Percentiles rank a stretch among this genome's conserved stretches.
Conservation (phyloP, 2,797 vertebrate genomes). For the Hippocampus kuda region DNA sequence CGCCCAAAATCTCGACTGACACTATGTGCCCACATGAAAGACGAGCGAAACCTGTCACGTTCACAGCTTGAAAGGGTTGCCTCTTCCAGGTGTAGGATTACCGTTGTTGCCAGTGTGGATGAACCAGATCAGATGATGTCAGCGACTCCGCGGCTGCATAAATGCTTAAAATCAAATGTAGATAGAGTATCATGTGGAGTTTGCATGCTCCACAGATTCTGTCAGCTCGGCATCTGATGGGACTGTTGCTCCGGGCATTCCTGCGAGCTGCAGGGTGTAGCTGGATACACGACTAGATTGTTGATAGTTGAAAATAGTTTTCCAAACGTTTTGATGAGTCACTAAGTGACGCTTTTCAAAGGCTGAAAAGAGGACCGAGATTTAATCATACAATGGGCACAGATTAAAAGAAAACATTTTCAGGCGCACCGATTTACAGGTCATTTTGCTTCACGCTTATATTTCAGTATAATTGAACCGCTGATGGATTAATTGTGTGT, state of each 20-base stretch:
- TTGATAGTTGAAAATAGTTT: background rate
- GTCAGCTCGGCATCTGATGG: slow-evolving; percentile 13
- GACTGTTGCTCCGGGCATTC: slow-evolving; percentile 3
- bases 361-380: background rate
- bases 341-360: slow-evolving; percentile 1
- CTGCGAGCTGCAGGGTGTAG: slow-evolving; percentile 6
- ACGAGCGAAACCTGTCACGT: slow-evolving; percentile 28
- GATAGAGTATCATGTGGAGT: slow-evolving; percentile 7
- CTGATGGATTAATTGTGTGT: background rate
- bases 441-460: background rate
- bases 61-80: slow-evolving; percentile 36
- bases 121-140: slow-evolving; percentile 39
- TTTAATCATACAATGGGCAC: background rate
- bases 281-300: slow-evolving; percentile 1
- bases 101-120: slow-evolving; percentile 31
- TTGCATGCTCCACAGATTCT: slow-evolving; percentile 4
- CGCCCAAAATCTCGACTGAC: slow-evolving; percentile 34
- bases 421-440: background rate
- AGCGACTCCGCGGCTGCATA: slow-evolving; percentile 34
- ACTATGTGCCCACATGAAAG: slow-evolving; percentile 43
- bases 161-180: slow-evolving; percentile 22
- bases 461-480: background rate
- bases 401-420: background rate
- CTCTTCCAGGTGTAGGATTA: slow-evolving; percentile 53
- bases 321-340: slow-evolving; percentile 10